These are phyloP conservation scores for Drosophila triauraria DNA, from an alignment of 1,140 invertebrate species.

Conservation along the genomic window DNA sequence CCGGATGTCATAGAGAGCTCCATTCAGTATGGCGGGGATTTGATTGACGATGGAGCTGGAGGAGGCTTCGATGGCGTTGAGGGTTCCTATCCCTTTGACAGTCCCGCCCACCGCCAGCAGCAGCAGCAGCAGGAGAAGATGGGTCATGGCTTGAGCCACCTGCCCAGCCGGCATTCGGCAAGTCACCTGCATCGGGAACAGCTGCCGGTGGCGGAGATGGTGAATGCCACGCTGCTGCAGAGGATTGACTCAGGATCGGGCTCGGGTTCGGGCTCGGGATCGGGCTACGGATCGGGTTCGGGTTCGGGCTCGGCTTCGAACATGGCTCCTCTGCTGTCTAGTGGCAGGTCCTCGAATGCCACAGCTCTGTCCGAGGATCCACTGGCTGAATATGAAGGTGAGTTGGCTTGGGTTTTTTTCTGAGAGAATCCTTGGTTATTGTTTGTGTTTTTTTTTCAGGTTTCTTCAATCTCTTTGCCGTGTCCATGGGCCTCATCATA, in stretches of 20 bases:
- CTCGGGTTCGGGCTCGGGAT: constrained; percentile 10
- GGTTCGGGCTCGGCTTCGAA: constrained; percentile 43
- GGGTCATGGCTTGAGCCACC: constrained; percentile 13
- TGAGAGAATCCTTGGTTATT: background rate
- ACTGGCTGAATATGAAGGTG: constrained; percentile 58
- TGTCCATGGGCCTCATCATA: constrained; percentile 72
- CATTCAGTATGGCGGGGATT: constrained; percentile 80
- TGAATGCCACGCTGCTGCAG: constrained; percentile 66
- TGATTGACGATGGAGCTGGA: constrained; percentile 79
- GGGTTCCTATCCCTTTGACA: constrained; percentile 80
- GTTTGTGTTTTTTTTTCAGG: constrained; percentile 25
- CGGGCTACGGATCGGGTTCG: background rate
- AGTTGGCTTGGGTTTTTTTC: constrained; percentile 17
- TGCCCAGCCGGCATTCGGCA: background rate
- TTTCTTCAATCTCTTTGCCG: constrained; percentile 68
- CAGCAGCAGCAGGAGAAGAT: constrained; percentile 32
- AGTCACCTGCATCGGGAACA: constrained; percentile 78
- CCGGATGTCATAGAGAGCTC: constrained; percentile 71
- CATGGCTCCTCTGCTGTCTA: constrained; percentile 60
- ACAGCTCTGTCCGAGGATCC: constrained; percentile 67
- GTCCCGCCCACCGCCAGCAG: constrained; percentile 52
- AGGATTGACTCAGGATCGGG: constrained; percentile 22
- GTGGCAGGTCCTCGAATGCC: constrained; percentile 48
- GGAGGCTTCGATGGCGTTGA: constrained; percentile 80
- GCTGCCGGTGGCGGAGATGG: constrained; percentile 63